phyloP scores from a whole-genome alignment of 2,113 vertebrate species.

The Kryptolebias marmoratus region DNA sequence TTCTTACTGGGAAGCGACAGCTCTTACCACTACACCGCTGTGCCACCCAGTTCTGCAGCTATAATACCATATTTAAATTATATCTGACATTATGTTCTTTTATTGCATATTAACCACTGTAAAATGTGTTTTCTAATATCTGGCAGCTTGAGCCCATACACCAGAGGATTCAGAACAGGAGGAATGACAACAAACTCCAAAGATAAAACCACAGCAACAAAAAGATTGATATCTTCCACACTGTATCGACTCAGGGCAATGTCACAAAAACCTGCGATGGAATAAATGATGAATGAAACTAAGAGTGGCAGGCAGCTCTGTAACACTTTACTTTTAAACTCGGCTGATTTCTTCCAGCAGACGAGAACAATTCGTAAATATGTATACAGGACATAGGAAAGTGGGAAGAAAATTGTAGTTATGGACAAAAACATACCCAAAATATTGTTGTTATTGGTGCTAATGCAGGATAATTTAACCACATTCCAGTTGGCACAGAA shows the following conservation, averaged over 20 bases:
- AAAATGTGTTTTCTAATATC: conserved; percentile 46
- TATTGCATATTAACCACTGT: neutral
- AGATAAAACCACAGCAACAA: conserved; percentile 35
- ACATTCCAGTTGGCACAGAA: conserved; percentile 50
- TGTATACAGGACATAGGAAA: conserved; percentile 45
- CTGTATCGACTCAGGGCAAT: conserved; percentile 28
- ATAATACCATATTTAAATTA: neutral
- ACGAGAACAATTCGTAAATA: conserved; percentile 33
- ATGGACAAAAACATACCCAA: conserved; percentile 31
- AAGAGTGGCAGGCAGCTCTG: conserved; percentile 49
- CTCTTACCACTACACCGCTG: no score
- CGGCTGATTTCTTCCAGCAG: conserved; percentile 37
- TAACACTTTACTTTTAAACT: conserved; percentile 44
- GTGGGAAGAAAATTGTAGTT: conserved; percentile 13
- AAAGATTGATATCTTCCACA: conserved; percentile 36
- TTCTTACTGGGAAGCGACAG: no score
- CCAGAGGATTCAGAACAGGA: conserved; percentile 46
- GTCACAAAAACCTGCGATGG: conserved; percentile 30
- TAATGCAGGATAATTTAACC: conserved; percentile 50
- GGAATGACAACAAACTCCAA: conserved; percentile 59
- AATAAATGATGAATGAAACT: conserved; percentile 48
- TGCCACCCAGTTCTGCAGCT: neutral
- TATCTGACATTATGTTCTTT: neutral
- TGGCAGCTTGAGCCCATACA: conserved; percentile 54
- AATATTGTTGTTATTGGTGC: conserved; percentile 18